Conservation (phyloP, 35 echinoderm and acorn worm genomes). For the Strongylocentrotus purpuratus region DNA sequence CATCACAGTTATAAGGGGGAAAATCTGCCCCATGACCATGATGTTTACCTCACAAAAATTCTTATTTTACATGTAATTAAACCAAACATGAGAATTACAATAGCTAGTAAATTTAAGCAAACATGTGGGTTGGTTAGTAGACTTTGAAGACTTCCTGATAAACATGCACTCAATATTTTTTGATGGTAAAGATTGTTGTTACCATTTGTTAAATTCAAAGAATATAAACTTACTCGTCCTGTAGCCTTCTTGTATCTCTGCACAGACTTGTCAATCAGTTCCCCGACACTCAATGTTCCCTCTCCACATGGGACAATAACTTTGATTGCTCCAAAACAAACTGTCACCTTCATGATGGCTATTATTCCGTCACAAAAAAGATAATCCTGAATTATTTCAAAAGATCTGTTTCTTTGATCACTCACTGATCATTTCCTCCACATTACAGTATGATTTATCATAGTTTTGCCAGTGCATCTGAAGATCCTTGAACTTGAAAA, state of each 20-base stretch:
- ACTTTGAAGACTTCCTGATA: too few relatives aligned
- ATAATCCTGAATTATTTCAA: background rate
- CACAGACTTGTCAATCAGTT: conserved; percentile 95
- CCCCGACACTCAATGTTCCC: conserved; percentile 73
- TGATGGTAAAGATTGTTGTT: too few relatives aligned
- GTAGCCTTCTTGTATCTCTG: conserved; percentile 94
- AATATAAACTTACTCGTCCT: conserved; percentile 79
- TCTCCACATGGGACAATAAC: conserved; percentile 94
- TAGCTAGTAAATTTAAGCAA: too few relatives aligned
- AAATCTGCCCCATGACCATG: too few relatives aligned
- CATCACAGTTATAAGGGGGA: too few relatives aligned
- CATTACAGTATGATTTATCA: background rate
- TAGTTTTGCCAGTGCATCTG: background rate
- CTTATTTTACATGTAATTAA: too few relatives aligned
- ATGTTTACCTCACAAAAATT: too few relatives aligned
- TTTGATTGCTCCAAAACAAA: conserved; percentile 95
- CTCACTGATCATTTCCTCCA: background rate
- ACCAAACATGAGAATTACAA: too few relatives aligned
- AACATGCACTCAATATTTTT: too few relatives aligned
- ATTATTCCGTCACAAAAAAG: background rate
- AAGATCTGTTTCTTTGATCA: background rate
- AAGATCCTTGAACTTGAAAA: background rate
- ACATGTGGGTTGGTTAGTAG: too few relatives aligned
- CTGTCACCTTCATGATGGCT: conserved; percentile 94
- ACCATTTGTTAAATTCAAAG: background rate